Base-by-base conservation (phyloP, 2,888 invertebrate genomes). In the Apotomis betuletana region DNA sequence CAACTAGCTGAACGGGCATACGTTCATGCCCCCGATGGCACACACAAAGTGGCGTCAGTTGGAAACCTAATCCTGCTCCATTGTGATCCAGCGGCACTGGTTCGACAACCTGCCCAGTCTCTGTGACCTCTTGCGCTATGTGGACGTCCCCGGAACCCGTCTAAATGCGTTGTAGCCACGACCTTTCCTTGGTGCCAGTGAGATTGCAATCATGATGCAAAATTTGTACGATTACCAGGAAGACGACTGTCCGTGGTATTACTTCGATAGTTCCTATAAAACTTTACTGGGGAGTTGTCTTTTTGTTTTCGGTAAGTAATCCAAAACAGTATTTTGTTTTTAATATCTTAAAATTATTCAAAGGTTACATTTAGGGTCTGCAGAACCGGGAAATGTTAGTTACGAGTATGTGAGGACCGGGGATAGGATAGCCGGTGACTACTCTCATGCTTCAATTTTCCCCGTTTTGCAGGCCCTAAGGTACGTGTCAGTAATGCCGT, bases 181-280 rank as follows among this genome's bases (percentile, higher is more conserved):
- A 80, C 77, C 74, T 74, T 78, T 75, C 75, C 80, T 81, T 81
- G 88, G 88, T 87, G 89, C 88, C 80, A 81, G 65, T 71, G 75
- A 75, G 75, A 77, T 79, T 81, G 76, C 72, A 74, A 70, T 74
- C 80, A 83, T 76, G 72, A 90, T 90, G 90, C 87, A 85, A 84
- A 81, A 77, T 76, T 81, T 89, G 81, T 89, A 84, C 74, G 90
- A 90, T 75, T 89, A 88, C 77, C 85, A 87, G 76, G 90, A 90
- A 80, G 89, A 91, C 78, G 93, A 92, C 78, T 94, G 94, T 82
- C 93, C 93, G 77, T 94, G 92, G 92, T 93, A 91, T 89, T 90
- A 92, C 78, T 92, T 94, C 80, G 94, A 94, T 80, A 86, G 90
- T 86, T 94, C 94, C 59, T 93, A 93, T 80, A 94, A 94, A 85